Evolutionary conservation across 2,113 vertebrate genomes (phyloP), one percentile per base, ranked within the genome.

Genomic region (Pseudonaja textilis): DNA sequence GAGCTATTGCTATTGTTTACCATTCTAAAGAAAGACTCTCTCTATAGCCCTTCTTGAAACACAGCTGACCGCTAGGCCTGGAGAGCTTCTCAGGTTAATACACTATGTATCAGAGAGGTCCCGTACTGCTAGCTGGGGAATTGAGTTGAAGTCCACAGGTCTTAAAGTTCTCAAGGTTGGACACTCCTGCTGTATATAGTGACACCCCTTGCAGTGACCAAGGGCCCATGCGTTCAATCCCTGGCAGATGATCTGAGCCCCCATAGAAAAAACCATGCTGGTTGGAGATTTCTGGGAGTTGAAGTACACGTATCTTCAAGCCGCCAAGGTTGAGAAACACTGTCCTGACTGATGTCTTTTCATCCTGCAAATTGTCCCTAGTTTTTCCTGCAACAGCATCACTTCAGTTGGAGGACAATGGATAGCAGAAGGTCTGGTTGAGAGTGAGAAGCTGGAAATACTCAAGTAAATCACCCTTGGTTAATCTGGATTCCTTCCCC

Each of bases 321-420:
- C 29, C 1, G 3, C 11, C 61, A n/a, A n/a, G 29, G 29, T 18
- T 34, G n/a, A 18, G n/a, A 34, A 74, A 34, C 81, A 5, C 22
- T 45, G 3, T 26, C 10, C 55, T 59, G 11, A 88, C 54, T 39
- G n/a, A n/a, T 5, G 23, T 26, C 52, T 81, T 55, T 18, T 25
- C 8, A 4, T 56, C 52, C 34, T 85, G 23, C n/a, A 56, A 85
- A 3, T 93, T 54, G 2, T 94, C 90, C 34, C 16, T 92, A 99
- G 99, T 91, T 96, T 99, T 50, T 98, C 98, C 3, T 95, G 97
- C 0, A 99, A 98, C 93, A 90, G 69, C 59, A 96, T 98, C 14
- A 93, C 96, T 85, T 96, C 98, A 26, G 91, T 86, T 0, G 98
- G 97, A 89, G 98, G 98, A 85, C 96, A 95, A 14, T 97, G 42